Evolutionary conservation across 1,140 invertebrate genomes (phyloP), one percentile per base, ranked within the genome.

Genomic region (Danaus plexippus): DNA sequence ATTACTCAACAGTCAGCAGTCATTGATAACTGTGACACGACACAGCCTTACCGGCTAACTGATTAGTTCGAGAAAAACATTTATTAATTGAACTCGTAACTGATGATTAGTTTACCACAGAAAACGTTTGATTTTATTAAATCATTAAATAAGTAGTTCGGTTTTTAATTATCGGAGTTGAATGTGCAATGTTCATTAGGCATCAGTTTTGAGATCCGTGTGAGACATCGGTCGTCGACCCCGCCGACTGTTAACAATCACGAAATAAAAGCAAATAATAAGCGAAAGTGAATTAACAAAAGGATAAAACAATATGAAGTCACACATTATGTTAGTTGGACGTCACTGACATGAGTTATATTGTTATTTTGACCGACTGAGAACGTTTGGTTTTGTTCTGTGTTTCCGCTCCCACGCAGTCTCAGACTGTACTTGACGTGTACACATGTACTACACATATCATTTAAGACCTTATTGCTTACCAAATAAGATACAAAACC

Each of bases 341-440:
- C 52, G 57, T 46, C 42, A 46, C 46, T 57, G 41, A 44, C 10
- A n/a, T 12, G 15, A 10, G 40, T 40, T 10, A 22, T 49, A 43
- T 48, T 57, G 54, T 57, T 43, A 18, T 15, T 10, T 50, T 57
- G 54, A 50, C 54, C 47, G 47, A 57, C 48, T 43, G 46, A 59
- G 22, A 10, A 47, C 52, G 48, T 32, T 32, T 42, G 47, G 55
- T 61, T 46, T 57, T 61, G 48, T 57, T 43, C 22, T 51, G 32
- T 54, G 56, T 53, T 65, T 65, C 63, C 63, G 59, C 56, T 65
- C 63, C 59, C 63, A 65, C 63, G 59, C 53, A 32, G 51, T 50
- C 18, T 50, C 48, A 51, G 18, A 52, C 49, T 47, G 47, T 48
- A 57, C 43, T 40, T 22, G 44, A 41, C 10, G 40, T 42, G 11